Base-by-base conservation (phyloP, 2,888 invertebrate species). In the Pristionchus exspectatus region DNA sequence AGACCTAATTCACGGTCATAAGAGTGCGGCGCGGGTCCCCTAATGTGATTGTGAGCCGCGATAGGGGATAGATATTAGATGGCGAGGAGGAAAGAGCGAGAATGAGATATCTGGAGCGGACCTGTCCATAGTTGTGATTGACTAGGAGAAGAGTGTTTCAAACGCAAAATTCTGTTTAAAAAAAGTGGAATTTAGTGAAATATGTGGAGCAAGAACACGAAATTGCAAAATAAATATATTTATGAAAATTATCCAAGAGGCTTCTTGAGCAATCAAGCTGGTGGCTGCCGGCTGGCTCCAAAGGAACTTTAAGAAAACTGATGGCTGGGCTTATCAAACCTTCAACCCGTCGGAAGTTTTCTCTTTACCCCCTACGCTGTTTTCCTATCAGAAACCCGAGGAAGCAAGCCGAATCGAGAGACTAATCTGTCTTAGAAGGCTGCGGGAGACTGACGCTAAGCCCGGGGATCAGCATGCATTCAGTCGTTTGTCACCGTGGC, bases 401-500 rank as follows among this genome's bases (percentile, higher is more conserved):
- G 33, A 30, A 69, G 30, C 30, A 69, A 30, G 69, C 12, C 9
- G 30, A 33, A 30, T n/a, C 24, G n/a, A 63, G 63, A 63, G 63
- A 63, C 24, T 63, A 63, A 63, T n/a, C n/a, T 10, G 10, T 4
- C n/a, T 10, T 7, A 33, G 30, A 30, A 16, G 72, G 14, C 1
- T 0, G 69, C 30, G 16, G 16, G 21, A 21, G 72, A 33, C 18
- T 69, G 27, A 27, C 69, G 56, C 72, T 72, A 72, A 77, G 38
- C 44, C 38, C 4, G 18, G 44, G 77, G 77, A 77, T 77, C 77
- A 77, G 77, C 50, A 69, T 27, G 44, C 84, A 69, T 69, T 85
- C 90, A 87, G 88, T 87, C 88, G 90, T 89, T 90, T 90, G 90
- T 90, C 89, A 87, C 69, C 38, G 7, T n/a, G 27, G 21, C 50